Conservation (phyloP, 1,140 invertebrate genomes). For the Heliothis virescens region DNA sequence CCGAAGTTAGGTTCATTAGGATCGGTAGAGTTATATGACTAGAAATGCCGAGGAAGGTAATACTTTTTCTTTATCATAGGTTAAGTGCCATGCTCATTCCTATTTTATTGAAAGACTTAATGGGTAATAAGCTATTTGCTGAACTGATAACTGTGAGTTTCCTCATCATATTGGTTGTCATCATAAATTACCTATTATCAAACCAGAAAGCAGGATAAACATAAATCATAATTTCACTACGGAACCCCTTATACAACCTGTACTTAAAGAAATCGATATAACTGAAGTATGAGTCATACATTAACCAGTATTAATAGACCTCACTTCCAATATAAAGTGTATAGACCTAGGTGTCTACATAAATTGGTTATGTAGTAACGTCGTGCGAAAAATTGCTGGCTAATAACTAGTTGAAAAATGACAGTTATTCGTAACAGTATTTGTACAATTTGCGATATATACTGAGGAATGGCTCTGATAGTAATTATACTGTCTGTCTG, state of each 20-base stretch:
- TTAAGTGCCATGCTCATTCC: too few relatives aligned
- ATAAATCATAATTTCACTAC: slow-evolving; percentile 30
- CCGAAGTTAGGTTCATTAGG: too few relatives aligned
- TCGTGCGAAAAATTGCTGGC: slow-evolving; percentile 43
- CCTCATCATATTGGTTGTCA: too few relatives aligned
- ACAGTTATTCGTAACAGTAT: slow-evolving; percentile 69
- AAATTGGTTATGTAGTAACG: neutral
- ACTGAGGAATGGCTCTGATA: slow-evolving; percentile 58
- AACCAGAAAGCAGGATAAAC: neutral
- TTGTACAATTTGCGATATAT: slow-evolving; percentile 63
- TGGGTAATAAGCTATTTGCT: too few relatives aligned
- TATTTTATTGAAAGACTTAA: too few relatives aligned
- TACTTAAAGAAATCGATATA: slow-evolving; percentile 27
- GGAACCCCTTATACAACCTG: slow-evolving; percentile 7
- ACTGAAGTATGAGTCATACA: slow-evolving; percentile 35
- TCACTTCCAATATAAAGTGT: slow-evolving; percentile 1
- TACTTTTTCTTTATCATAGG: too few relatives aligned
- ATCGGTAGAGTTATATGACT: too few relatives aligned
- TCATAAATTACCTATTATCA: neutral
- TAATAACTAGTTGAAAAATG: slow-evolving; percentile 62
- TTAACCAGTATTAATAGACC: slow-evolving; percentile 4
- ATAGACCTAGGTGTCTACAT: neutral
- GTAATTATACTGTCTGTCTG: slow-evolving; percentile 30
- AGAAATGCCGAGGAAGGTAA: too few relatives aligned
- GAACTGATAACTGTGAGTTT: too few relatives aligned